Conservation (phyloP, 2,888 invertebrate genomes). For the Papilio elwesi region DNA sequence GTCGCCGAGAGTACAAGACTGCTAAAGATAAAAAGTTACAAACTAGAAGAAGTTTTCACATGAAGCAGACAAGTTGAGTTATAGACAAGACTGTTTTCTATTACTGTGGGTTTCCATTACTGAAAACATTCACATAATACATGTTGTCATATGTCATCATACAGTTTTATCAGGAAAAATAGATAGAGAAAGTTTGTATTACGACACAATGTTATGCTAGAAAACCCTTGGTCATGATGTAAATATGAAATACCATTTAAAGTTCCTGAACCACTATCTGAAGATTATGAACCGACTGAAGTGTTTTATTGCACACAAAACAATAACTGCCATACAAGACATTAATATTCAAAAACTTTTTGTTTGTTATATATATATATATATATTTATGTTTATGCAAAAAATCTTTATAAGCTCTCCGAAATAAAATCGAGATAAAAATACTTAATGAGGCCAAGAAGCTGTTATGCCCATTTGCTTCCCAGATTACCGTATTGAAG, state of each 20-base stretch:
- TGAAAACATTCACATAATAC: too few relatives aligned
- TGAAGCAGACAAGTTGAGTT: constrained; percentile 69
- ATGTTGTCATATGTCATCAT: too few relatives aligned
- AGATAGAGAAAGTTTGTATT: too few relatives aligned
- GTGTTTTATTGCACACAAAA: constrained; percentile 17
- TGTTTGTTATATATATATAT: not conserved
- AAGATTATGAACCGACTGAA: constrained; percentile 37
- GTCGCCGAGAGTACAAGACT: constrained; percentile 92
- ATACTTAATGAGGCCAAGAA: too few relatives aligned
- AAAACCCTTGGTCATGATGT: constrained; percentile 2
- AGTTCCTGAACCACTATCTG: constrained; percentile 47
- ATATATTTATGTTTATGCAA: too few relatives aligned
- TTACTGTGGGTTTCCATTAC: too few relatives aligned
- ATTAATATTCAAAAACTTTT: not conserved
- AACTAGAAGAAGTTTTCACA: constrained; percentile 85
- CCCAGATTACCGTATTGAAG: too few relatives aligned
- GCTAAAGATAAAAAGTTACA: constrained; percentile 88
- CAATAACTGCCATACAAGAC: constrained; percentile 32
- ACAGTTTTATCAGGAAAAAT: too few relatives aligned
- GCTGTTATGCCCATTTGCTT: too few relatives aligned
- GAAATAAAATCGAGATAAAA: too few relatives aligned
- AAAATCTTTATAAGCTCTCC: too few relatives aligned
- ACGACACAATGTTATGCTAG: too few relatives aligned
- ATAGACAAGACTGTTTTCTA: constrained; percentile 38
- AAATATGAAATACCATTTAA: constrained; percentile 37